Evolutionary conservation across 2,113 vertebrate genomes (phyloP), one percentile per base, ranked within the genome.

Genomic region (Cardinalis cardinalis): DNA sequence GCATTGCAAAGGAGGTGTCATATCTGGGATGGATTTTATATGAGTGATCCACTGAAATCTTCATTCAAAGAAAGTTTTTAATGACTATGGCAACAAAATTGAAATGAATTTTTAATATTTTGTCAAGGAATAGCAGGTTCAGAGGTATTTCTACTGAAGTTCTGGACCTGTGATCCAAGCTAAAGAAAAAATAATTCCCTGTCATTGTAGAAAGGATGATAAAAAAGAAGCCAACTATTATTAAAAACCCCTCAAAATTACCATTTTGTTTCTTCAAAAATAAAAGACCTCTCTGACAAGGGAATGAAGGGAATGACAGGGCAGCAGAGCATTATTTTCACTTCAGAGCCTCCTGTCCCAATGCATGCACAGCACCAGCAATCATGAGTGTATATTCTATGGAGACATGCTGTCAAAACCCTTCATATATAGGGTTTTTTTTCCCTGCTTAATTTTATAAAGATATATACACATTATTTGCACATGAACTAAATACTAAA

Each of bases 401-500:
- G 43, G 24, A 86, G 64, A 52, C 32, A 56, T 7, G 8, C 65
- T 91, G 82, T 49, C 76, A 89, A 94, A 92, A 60, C 25, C 18
- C 28, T 85, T 83, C 60, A 80, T 7, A 24, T 23, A 53, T 1
- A 68, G 21, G 6, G 3, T 1, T 0, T 6, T 55, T 56, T 48
- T 59, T 41, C 7, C 63, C 52, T 34, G 12, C 40, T 68, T 66
- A 77, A 56, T 86, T 94, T 83, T 68, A 77, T 63, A 84, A 88
- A 81, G n/a, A 71, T 25, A 56, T 34, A 84, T 18, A 32, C 44
- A 86, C 53, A 41, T 81, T 89, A 71, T 85, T 89, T 89, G 69
- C 48, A 77, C 53, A 74, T 52, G 23, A 85, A 76, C 32, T 55
- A n/a, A 84, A 24, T 93, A 81, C 65, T 60, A 61, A 18, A 84